These are phyloP conservation scores for Lagopus leucura DNA, from an alignment of 2,113 vertebrate genomes.

Conservation along the genomic window DNA sequence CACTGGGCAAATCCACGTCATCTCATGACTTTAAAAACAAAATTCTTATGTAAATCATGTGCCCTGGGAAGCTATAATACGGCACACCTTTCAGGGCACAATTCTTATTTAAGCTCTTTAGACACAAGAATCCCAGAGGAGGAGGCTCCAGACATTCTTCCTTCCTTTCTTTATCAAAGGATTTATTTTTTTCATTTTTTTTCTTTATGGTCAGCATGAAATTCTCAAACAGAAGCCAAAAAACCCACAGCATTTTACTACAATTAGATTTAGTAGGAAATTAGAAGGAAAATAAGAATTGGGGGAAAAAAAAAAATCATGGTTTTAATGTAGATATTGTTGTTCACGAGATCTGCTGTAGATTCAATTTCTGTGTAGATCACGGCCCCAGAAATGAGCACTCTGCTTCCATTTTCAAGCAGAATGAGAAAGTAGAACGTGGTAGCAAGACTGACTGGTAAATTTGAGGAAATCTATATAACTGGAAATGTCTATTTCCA, in stretches of 20 bases:
- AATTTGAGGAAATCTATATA: not conserved
- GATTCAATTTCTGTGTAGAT: not conserved
- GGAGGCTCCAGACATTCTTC: conserved; percentile 61
- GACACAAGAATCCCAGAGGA: conserved; percentile 60
- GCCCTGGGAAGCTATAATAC: not conserved
- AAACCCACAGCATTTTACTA: not conserved
- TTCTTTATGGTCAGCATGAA: not conserved
- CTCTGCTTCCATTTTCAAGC: not conserved
- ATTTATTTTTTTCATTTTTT: conserved; percentile 25
- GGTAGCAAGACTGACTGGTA: not conserved
- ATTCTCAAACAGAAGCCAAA: conserved; percentile 22
- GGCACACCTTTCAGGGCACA: not conserved
- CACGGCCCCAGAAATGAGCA: not conserved
- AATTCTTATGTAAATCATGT: not conserved
- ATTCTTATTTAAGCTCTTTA: conserved; percentile 37
- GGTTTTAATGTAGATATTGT: not conserved
- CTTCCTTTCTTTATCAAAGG: conserved; percentile 62
- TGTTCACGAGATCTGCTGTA: not conserved
- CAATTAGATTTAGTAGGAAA: not conserved
- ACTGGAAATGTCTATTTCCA: not conserved
- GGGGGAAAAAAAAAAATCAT: not conserved
- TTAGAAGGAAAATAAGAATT: not conserved
- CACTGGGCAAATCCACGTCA: not conserved
- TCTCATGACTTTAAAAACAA: not conserved
- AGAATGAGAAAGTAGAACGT: not conserved